Conservation (phyloP, 2,797 vertebrate genomes). For the Scomberomorus guttatus region DNA sequence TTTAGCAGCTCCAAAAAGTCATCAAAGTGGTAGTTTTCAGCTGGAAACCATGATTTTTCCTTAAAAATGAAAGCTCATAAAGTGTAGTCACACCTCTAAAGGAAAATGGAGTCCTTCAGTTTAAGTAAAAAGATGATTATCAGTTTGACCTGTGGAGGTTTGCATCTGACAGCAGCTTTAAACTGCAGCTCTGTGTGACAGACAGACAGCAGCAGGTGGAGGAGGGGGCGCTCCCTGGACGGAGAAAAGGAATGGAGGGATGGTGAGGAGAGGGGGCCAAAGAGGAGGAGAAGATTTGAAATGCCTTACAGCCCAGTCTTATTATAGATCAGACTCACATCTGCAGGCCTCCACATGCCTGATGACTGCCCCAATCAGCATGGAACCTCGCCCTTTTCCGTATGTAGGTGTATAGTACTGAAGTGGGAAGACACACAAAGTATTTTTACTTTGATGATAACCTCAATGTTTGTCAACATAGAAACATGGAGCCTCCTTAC, state of each 20-base stretch:
- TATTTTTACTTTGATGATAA: background rate
- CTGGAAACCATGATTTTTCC: no score
- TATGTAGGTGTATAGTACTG: background rate
- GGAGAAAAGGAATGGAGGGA: slow-evolving; percentile 59
- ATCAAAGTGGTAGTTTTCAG: background rate
- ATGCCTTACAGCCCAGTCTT: slow-evolving; percentile 65
- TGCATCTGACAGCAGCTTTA: slow-evolving; percentile 45
- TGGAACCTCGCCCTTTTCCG: slow-evolving; percentile 16
- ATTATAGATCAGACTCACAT: slow-evolving; percentile 74
- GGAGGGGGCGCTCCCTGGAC: slow-evolving; percentile 66
- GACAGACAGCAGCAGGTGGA: slow-evolving; percentile 73
- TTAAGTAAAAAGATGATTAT: background rate
- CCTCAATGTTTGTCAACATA: background rate
- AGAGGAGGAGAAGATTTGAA: slow-evolving; percentile 63
- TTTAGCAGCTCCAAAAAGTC: background rate
- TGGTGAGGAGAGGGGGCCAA: slow-evolving; percentile 1
- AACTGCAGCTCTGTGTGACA: slow-evolving; percentile 47
- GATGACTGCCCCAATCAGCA: slow-evolving; percentile 8
- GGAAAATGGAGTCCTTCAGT: background rate
- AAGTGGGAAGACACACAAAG: background rate
- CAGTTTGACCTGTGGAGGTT: background rate
- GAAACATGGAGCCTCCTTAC: background rate
- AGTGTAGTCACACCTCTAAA: background rate
- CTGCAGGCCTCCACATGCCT: slow-evolving; percentile 68
- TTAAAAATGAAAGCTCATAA: background rate